phyloP scores from a whole-genome alignment of 2,113 vertebrate genomes.

The Mixornis gularis region DNA sequence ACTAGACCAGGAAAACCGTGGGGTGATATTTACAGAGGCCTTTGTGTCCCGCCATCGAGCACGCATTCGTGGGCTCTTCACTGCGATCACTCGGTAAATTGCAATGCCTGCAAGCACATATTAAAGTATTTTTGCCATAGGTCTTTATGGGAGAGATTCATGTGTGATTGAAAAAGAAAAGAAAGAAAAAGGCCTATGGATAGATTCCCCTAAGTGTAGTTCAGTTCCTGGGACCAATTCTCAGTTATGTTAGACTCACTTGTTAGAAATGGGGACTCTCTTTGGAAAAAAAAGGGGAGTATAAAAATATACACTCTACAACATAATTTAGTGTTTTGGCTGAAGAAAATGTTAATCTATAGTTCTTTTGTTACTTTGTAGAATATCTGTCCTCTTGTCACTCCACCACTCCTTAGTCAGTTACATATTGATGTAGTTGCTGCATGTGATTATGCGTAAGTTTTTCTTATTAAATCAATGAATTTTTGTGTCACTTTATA shows the following conservation, averaged over 20 bases:
- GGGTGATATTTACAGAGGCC: slow-evolving; percentile 90
- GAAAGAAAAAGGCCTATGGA: not conserved
- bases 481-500: not conserved
- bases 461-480: not conserved
- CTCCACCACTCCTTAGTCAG: accelerated
- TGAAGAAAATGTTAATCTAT: not conserved
- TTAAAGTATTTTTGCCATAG: not conserved
- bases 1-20: slow-evolving; percentile 87
- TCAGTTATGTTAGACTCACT: not conserved
- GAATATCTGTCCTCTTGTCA: not conserved
- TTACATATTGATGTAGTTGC: not conserved
- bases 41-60: slow-evolving; percentile 91
- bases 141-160: not conserved
- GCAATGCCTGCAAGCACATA: not conserved
- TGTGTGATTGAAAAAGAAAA: not conserved
- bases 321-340: not conserved
- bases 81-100: slow-evolving; percentile 86
- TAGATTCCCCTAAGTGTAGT: not conserved
- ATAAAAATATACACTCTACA: not conserved
- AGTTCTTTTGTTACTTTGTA: not conserved
- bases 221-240: not conserved
- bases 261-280: not conserved
- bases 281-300: not conserved
- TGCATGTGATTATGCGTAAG: not conserved
- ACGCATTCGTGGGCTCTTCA: slow-evolving; percentile 90